Percentiles rank a stretch among this genome's conserved stretches.
These are phyloP conservation scores for Sarcophilus harrisii DNA, from an alignment of 2,797 vertebrate genomes.

Conservation along the genomic window DNA sequence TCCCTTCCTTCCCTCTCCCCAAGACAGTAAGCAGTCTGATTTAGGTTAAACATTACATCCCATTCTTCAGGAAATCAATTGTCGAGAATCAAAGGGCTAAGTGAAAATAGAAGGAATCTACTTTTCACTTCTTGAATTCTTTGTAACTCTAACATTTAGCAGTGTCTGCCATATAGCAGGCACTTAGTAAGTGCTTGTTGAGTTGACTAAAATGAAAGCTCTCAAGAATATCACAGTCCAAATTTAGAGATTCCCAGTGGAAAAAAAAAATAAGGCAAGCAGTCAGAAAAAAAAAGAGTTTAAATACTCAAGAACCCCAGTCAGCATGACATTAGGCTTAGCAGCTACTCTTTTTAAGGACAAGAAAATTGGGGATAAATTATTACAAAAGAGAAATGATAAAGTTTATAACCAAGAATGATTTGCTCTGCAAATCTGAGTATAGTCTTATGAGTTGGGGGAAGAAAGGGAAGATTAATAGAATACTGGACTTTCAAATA, in stretches of 20 bases:
- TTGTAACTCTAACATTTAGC: too few species aligned
- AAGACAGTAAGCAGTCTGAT: too few species aligned
- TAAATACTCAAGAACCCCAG: background rate
- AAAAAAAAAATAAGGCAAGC: background rate
- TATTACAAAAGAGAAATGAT: background rate
- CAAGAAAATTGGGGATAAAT: background rate
- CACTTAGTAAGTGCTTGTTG: background rate
- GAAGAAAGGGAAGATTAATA: background rate
- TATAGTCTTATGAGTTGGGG: background rate
- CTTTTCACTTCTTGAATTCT: background rate
- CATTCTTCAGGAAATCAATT: too few species aligned
- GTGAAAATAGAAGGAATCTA: background rate
- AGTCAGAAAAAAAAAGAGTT: background rate
- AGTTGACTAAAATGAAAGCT: background rate
- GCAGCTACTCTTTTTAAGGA: background rate
- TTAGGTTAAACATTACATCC: too few species aligned
- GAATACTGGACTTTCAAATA: background rate
- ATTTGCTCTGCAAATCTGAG: background rate
- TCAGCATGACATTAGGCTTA: background rate
- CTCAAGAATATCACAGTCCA: background rate
- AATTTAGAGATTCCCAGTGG: background rate
- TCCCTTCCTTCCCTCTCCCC: too few species aligned
- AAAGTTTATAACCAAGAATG: background rate
- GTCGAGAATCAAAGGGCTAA: too few species aligned
- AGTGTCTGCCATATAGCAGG: background rate